A percentile compares a stretch with the other conserved stretches of the same genome.
These are phyloP conservation scores for Sardina pilchardus DNA, from an alignment of 2,113 vertebrate genomes.

Conservation along the genomic window DNA sequence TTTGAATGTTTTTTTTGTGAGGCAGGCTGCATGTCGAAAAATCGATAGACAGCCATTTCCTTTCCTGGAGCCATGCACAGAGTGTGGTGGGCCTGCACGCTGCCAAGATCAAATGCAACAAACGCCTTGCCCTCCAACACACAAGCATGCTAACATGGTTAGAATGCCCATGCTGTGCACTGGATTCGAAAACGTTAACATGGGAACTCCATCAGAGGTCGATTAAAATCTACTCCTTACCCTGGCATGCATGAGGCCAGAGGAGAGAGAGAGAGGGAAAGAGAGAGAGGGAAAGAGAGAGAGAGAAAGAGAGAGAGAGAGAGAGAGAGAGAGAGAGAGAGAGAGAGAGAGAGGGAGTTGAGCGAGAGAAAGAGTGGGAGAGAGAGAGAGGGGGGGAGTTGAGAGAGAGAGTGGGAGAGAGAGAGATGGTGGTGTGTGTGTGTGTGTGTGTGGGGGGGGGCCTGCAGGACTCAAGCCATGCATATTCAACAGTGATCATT, in stretches of 20 bases:
- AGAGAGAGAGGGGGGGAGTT: too few species aligned
- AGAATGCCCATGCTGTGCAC: slow-evolving; percentile 19
- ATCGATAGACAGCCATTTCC: slow-evolving; percentile 15
- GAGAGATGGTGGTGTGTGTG: too few species aligned
- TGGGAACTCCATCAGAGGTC: slow-evolving; percentile 23
- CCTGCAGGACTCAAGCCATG: background rate
- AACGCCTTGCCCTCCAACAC: slow-evolving; percentile 2
- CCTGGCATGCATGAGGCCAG: background rate
- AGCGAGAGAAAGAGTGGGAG: too few species aligned
- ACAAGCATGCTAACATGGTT: slow-evolving; percentile 10
- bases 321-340: too few species aligned
- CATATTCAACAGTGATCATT: slow-evolving; percentile 30
- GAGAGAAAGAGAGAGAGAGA: too few species aligned
- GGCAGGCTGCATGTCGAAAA: slow-evolving; percentile 13
- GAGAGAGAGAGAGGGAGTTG: too few species aligned
- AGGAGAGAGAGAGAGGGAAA: background rate
- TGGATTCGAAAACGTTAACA: slow-evolving; percentile 23
- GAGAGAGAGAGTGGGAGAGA: too few species aligned
- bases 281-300: background rate
- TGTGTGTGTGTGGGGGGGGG: too few species aligned
- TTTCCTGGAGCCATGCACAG: slow-evolving; percentile 1
- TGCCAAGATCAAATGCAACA: slow-evolving; percentile 19
- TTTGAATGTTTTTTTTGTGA: slow-evolving; percentile 19
- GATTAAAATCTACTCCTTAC: slow-evolving; percentile 28
- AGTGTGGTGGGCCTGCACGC: slow-evolving; percentile 4